Evolutionary conservation across 2,113 vertebrate genomes (phyloP), one percentile per base, ranked within the genome.

Genomic region (Rutilus rutilus): DNA sequence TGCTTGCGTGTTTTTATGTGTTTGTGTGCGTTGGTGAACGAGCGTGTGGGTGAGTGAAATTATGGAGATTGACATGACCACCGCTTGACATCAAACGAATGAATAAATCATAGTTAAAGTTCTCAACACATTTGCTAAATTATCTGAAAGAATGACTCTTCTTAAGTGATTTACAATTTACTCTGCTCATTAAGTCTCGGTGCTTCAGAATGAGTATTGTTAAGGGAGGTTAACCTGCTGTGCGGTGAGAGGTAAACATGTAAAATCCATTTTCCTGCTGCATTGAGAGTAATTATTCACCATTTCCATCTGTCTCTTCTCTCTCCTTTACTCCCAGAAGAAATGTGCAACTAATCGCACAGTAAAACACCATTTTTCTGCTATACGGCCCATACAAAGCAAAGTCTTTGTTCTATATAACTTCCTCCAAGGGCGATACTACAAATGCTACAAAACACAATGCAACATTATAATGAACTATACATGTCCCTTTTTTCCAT

Each of bases 51-150:
- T 15, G 59, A 86, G 87, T 82, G 50, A 83, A 83, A 59, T 73
- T 88, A 74, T 83, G 60, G 11, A 39, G 60, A 88, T 85, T 71
- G 80, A 82, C 67, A 8, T 83, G 81, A 83, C 81, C 81, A 71
- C 30, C 27, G 23, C 64, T 73, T 54, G 81, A 83, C 25, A 82
- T 82, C 80, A 82, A 82, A 82, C 64, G 5, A 57, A 73, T 36
- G 50, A 83, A 73, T 83, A 73, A 73, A 83, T 83, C 23, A 82
- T 64, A 36, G 60, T 54, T 50, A 27, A 69, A 82, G 25, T 69
- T 82, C 45, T 82, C 45, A 21, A 69, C 10, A 47, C 45, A 52
- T 69, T 73, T 83, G 42, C 30, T 73, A 36, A 69, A 83, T 83
- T 71, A 83, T 54, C 81, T 65, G 50, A 83, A 83, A 82, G 42